Conservation (phyloP, 2,888 invertebrate species). For the Trissoscelio sp. region DNA sequence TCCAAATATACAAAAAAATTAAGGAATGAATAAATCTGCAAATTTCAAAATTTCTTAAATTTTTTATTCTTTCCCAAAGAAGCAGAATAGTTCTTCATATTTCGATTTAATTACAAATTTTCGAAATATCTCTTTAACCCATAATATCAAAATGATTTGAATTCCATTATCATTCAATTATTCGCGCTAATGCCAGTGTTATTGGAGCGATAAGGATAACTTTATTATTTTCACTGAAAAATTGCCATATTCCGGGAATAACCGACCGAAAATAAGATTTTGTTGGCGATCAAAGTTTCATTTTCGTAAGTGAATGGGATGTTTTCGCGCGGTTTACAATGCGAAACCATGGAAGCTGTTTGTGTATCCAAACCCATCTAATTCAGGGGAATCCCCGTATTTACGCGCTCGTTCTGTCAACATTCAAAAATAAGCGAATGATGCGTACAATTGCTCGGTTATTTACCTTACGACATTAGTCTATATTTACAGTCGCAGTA, state of each 20-base stretch:
- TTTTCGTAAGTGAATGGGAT: conserved; percentile 56
- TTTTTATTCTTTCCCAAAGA: too few relatives aligned
- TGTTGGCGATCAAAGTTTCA: conserved; percentile 44
- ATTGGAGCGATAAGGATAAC: neutral
- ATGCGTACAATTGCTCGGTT: conserved; percentile 7
- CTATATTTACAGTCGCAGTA: conserved; percentile 8
- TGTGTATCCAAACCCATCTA: conserved; percentile 37
- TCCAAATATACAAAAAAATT: too few relatives aligned
- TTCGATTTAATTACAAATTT: neutral
- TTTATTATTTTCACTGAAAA: neutral
- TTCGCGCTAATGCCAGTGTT: neutral
- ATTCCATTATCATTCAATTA: neutral
- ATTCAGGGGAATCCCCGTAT: conserved; percentile 32
- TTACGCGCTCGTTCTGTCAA: conserved; percentile 36
- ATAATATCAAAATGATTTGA: neutral
- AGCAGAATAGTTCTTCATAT: too few relatives aligned
- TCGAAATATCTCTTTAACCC: too few relatives aligned
- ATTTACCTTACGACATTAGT: conserved; percentile 37
- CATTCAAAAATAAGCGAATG: conserved; percentile 48
- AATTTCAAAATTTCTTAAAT: too few relatives aligned
- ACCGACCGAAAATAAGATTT: conserved; percentile 30
- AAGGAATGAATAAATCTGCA: too few relatives aligned
- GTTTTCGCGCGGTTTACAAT: conserved; percentile 47
- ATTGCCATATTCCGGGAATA: conserved; percentile 1
- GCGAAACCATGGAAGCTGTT: conserved; percentile 42